Conservation (phyloP, 2,113 vertebrate genomes). For the Passer montanus region DNA sequence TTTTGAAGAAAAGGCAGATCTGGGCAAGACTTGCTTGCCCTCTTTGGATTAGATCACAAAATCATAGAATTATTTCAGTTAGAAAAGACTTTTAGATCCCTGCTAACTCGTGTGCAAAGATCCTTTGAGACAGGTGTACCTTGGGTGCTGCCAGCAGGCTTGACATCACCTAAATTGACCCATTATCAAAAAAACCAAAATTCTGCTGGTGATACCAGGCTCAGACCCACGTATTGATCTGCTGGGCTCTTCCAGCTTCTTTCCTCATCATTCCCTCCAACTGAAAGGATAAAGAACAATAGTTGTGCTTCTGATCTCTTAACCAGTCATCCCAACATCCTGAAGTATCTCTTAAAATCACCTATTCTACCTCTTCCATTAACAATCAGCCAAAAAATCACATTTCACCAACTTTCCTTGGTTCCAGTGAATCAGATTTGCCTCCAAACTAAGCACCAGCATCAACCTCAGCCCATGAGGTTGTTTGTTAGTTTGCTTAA, state of each 20-base stretch:
- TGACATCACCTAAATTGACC: background rate
- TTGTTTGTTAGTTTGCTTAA: too few relatives aligned
- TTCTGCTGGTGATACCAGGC: background rate
- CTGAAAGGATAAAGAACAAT: background rate
- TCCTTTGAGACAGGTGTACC: background rate
- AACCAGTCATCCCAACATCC: background rate
- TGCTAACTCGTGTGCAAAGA: background rate
- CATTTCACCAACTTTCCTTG: background rate
- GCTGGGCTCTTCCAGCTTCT: background rate
- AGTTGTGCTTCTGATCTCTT: background rate
- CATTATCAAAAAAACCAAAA: background rate
- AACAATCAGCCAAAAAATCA: background rate
- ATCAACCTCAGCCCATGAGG: background rate
- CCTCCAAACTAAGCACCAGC: background rate
- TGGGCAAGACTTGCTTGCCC: background rate
- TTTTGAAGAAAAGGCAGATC: background rate
- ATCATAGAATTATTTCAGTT: background rate
- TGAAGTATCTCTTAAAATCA: background rate
- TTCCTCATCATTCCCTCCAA: background rate
- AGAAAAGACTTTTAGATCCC: background rate
- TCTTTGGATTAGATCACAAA: background rate
- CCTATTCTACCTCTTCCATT: background rate
- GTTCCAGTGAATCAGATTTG: background rate
- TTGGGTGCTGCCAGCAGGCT: background rate
- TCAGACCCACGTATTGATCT: background rate